Evolutionary conservation across 2,888 invertebrate species (phyloP).

Genomic region (Allacma fusca): DNA sequence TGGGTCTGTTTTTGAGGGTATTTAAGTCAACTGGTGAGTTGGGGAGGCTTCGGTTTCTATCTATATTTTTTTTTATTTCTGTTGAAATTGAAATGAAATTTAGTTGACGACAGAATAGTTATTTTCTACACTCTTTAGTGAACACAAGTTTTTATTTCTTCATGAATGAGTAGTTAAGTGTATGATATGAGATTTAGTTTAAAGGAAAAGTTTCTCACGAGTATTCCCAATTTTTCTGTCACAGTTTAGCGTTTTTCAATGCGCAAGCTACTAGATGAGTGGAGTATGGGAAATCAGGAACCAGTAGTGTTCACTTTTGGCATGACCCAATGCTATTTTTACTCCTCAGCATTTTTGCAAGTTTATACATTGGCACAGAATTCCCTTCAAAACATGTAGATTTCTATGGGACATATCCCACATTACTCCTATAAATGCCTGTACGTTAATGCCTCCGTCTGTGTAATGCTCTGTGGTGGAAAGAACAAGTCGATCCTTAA

Average conservation of each 20-base stretch:
- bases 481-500: no score
- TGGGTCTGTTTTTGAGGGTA: neutral
- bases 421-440: no score
- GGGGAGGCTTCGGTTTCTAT: neutral
- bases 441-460: no score
- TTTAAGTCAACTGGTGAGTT: neutral
- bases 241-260: slow-evolving; percentile 4
- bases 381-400: slow-evolving; percentile 13
- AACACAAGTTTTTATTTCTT: slow-evolving; percentile 21
- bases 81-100: neutral
- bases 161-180: slow-evolving; percentile 27
- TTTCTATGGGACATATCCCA: neutral
- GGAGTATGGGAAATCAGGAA: slow-evolving; percentile 18
- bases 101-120: neutral
- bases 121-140: neutral
- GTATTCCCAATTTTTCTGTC: slow-evolving; percentile 25
- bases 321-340: slow-evolving; percentile 61
- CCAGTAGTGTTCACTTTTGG: slow-evolving; percentile 38
- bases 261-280: slow-evolving; percentile 24
- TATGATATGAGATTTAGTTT: neutral
- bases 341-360: slow-evolving; percentile 55
- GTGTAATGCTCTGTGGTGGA: no score
- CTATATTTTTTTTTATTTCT: neutral
- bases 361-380: slow-evolving; percentile 44
- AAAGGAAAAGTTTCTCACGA: slow-evolving; percentile 17